Conservation (phyloP, 2,888 invertebrate genomes). For the Hartigia nigra region DNA sequence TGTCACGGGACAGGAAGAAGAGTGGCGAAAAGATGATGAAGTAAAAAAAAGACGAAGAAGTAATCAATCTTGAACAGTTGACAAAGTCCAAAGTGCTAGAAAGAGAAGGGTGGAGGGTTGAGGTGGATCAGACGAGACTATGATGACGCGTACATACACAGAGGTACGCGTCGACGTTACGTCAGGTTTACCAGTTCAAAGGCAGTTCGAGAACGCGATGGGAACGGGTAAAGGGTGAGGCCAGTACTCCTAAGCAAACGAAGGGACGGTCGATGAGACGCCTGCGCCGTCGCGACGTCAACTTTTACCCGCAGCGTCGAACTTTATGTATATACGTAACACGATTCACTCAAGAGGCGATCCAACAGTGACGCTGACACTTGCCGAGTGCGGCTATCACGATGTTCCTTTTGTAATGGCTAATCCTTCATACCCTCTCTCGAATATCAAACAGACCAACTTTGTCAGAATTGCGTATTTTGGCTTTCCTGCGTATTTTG, state of each 20-base stretch:
- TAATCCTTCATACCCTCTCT: background rate
- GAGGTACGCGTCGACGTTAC: constrained; percentile 17
- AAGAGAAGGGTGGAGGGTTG: background rate
- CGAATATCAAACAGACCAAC: background rate
- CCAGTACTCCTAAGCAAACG: constrained; percentile 2
- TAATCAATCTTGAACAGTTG: constrained; percentile 36
- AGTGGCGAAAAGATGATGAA: background rate
- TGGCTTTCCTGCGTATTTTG: background rate
- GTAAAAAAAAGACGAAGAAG: background rate
- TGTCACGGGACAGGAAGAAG: background rate
- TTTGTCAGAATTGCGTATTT: background rate
- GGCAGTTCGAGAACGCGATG: constrained; percentile 22
- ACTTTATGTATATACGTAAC: background rate
- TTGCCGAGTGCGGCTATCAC: background rate
- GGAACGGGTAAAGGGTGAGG: constrained; percentile 1
- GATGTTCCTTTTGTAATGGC: background rate
- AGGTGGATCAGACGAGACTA: constrained; percentile 11
- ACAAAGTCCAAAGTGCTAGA: constrained; percentile 5
- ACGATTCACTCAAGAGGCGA: background rate
- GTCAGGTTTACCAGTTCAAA: constrained; percentile 35
- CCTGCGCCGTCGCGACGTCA: constrained; percentile 33
- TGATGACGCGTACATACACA: constrained; percentile 1
- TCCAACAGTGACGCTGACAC: background rate
- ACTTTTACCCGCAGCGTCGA: constrained; percentile 10
- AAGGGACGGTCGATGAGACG: constrained; percentile 30